Conservation (phyloP, 2,797 vertebrate species). For the Cheirogaleus major region DNA sequence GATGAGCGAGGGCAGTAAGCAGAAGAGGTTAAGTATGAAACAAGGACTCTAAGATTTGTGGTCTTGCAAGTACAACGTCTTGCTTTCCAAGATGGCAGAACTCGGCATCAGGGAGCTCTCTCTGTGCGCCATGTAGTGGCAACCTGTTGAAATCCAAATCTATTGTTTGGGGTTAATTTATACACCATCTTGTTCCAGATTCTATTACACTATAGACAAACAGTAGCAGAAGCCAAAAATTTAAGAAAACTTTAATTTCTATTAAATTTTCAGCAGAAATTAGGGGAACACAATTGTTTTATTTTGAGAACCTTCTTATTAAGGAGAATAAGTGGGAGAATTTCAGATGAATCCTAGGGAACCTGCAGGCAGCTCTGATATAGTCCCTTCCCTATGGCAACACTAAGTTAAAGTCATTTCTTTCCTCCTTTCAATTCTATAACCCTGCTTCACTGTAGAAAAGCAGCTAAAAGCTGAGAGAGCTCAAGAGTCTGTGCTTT, state of each 20-base stretch:
- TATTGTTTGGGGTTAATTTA: neutral
- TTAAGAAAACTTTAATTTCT: neutral
- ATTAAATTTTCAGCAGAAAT: neutral
- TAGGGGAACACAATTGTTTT: neutral
- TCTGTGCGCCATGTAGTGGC: neutral
- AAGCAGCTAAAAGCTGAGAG: neutral
- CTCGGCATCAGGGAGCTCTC: neutral
- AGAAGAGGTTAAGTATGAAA: neutral
- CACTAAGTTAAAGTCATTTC: no score
- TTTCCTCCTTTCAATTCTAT: neutral
- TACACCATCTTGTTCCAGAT: neutral
- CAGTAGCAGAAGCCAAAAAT: neutral
- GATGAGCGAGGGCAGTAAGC: neutral
- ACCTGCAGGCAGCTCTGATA: rapidly evolving
- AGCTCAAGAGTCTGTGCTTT: neutral
- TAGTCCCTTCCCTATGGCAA: neutral
- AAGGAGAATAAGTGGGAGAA: neutral
- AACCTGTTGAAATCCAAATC: neutral
- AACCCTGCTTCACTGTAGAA: neutral
- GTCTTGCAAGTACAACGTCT: neutral
- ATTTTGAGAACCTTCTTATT: neutral
- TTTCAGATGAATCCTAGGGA: neutral
- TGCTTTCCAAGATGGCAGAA: neutral
- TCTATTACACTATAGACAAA: neutral
- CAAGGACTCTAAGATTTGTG: neutral